Conservation (phyloP, 2,797 vertebrate genomes). For the Mergus octosetaceus region DNA sequence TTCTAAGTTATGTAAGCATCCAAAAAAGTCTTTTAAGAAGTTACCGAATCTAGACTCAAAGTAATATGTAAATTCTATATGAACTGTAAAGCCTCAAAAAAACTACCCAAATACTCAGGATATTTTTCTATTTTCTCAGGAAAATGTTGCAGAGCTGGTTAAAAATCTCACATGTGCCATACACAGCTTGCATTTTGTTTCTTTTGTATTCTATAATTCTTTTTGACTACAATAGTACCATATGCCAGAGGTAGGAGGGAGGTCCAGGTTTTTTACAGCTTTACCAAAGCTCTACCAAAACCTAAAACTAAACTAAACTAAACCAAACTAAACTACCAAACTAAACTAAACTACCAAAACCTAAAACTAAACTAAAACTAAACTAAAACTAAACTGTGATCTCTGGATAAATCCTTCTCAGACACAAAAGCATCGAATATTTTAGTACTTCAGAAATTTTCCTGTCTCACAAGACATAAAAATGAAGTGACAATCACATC, state of each 20-base stretch:
- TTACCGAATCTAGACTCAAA: neutral
- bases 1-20: neutral
- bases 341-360: too few species aligned
- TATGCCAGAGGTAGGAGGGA: neutral
- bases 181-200: neutral
- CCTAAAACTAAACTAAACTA: neutral
- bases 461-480: neutral
- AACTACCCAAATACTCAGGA: accelerated
- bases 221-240: neutral
- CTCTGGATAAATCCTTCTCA: neutral
- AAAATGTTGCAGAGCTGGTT: neutral
- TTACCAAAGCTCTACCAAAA: neutral
- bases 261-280: neutral
- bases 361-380: too few species aligned
- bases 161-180: neutral
- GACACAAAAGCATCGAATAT: neutral
- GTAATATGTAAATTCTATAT: neutral
- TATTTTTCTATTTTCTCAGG: neutral
- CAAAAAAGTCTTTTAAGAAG: neutral
- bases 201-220: neutral
- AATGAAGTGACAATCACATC: neutral
- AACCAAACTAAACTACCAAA: too few species aligned
- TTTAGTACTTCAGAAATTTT: neutral
- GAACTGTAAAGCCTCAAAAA: neutral
- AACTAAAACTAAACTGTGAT: neutral